Percentiles rank a stretch among this genome's conserved stretches.
Evolutionary conservation across 2,113 vertebrate genomes (phyloP).

Genomic region (Peromyscus maniculatus): DNA sequence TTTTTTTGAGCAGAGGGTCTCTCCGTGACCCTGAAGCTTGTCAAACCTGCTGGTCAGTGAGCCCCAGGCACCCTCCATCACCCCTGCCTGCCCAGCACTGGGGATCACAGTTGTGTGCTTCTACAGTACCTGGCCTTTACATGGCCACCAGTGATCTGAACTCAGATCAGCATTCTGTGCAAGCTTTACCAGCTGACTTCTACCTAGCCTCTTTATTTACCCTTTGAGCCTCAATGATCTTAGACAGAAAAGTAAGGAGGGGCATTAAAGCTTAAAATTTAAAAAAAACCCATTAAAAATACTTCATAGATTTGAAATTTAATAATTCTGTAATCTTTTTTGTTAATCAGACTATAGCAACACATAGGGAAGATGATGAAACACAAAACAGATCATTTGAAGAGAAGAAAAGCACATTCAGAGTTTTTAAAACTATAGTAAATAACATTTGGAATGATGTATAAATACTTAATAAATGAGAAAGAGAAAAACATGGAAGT

Average conservation of each 20-base stretch:
- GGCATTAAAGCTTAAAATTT: not conserved
- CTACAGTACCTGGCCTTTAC: not conserved
- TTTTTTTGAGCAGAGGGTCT: not conserved
- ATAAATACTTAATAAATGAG: not conserved
- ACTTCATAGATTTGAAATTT: not conserved
- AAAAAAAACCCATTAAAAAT: not conserved
- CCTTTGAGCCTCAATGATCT: not conserved
- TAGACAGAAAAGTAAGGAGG: not conserved
- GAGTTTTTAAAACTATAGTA: not conserved
- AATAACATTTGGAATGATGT: not conserved
- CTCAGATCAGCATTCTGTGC: not conserved
- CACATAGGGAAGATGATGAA: not conserved
- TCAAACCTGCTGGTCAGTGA: not conserved
- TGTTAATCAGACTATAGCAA: not conserved
- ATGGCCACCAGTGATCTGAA: not conserved
- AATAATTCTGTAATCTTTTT: constrained; percentile 24
- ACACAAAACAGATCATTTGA: constrained; percentile 4
- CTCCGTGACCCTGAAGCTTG: not conserved
- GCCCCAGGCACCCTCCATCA: not conserved
- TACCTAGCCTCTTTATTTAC: not conserved
- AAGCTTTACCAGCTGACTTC: not conserved
- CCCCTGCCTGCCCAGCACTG: not conserved
- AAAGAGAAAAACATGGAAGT: not conserved
- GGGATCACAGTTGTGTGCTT: not conserved
- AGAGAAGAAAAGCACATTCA: not conserved